Conservation (phyloP, 2,797 vertebrate genomes). For the Squalus acanthias region DNA sequence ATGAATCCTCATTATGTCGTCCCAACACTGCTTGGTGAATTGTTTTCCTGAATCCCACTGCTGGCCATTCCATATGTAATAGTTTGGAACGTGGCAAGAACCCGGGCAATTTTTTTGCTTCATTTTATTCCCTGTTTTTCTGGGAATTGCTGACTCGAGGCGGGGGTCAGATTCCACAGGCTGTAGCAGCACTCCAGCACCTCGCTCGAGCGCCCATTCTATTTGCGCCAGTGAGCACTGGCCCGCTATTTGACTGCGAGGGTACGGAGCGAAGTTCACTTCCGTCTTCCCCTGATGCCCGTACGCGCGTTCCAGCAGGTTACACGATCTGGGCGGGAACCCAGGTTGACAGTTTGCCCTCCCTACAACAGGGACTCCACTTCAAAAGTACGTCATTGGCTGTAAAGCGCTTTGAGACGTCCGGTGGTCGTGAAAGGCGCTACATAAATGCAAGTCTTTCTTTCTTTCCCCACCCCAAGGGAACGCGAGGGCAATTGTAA, state of each 20-base stretch:
- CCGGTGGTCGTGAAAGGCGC: too few relatives aligned
- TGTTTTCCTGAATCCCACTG: neutral
- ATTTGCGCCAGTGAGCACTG: neutral
- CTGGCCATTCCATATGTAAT: neutral
- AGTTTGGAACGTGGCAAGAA: neutral
- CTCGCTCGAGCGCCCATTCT: neutral
- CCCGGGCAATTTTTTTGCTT: neutral
- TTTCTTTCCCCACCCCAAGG: too few relatives aligned
- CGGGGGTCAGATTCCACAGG: neutral
- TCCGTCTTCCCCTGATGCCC: neutral
- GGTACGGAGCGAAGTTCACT: neutral
- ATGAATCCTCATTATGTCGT: neutral
- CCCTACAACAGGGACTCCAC: too few relatives aligned
- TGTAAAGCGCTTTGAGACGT: too few relatives aligned
- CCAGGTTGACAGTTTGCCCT: neutral
- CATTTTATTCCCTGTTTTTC: neutral
- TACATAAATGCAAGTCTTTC: too few relatives aligned
- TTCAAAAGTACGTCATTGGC: too few relatives aligned
- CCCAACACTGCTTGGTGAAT: neutral
- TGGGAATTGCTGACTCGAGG: neutral
- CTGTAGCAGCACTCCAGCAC: neutral
- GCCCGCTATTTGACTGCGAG: neutral
- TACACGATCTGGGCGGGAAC: neutral
- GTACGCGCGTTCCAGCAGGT: neutral
- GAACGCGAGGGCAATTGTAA: too few relatives aligned